Percentiles rank a stretch among this genome's conserved stretches.
Conservation (phyloP, 2,113 vertebrate species). For the Ptyas mucosa region DNA sequence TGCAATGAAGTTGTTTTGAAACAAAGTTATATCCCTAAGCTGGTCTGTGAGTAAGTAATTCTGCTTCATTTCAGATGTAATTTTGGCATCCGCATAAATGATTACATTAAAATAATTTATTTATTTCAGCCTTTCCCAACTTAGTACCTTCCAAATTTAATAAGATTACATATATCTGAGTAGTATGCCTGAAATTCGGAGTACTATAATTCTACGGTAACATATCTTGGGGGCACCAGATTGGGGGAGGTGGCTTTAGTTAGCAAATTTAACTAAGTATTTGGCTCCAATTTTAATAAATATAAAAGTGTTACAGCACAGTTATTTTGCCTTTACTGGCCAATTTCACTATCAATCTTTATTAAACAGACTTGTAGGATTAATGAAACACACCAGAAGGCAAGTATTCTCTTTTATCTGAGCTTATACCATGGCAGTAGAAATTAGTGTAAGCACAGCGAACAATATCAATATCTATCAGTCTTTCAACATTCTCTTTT, state of each 20-base stretch:
- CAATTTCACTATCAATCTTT: neutral
- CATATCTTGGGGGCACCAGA: neutral
- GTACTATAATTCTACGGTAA: neutral
- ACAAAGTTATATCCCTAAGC: neutral
- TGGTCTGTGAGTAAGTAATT: neutral
- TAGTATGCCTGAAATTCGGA: neutral
- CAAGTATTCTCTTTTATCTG: neutral
- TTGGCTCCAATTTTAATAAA: neutral
- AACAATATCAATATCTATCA: neutral
- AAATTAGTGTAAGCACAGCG: neutral
- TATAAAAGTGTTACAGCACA: neutral
- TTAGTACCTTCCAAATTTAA: neutral
- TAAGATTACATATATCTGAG: neutral
- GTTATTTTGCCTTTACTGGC: neutral
- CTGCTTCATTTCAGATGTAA: neutral
- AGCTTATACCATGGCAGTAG: neutral
- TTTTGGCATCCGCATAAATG: neutral
- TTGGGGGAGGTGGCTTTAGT: neutral
- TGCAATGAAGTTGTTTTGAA: neutral
- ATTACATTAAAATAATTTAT: neutral
- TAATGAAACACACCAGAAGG: neutral
- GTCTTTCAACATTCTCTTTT: neutral
- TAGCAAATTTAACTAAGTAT: neutral
- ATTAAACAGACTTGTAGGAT: neutral
- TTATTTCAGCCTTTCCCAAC: neutral